Conservation (phyloP, 2,113 vertebrate species). For the Percina caprodes region DNA sequence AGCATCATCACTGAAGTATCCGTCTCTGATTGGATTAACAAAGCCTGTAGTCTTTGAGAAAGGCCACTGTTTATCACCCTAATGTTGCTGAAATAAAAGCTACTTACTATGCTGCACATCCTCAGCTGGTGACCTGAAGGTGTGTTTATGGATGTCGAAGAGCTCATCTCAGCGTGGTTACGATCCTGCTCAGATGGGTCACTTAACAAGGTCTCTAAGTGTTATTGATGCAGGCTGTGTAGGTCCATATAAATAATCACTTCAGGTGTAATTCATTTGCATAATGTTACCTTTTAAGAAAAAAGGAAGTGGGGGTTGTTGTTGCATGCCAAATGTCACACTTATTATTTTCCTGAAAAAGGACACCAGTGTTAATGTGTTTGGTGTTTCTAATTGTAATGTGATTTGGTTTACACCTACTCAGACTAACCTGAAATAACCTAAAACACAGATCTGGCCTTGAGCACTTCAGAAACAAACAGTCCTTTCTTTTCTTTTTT, state of each 20-base stretch:
- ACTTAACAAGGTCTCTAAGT: slow-evolving; percentile 24
- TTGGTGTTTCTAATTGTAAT: slow-evolving; percentile 50
- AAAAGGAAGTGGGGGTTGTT: background rate
- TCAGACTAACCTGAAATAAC: slow-evolving; percentile 28
- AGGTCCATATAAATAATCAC: slow-evolving; percentile 45
- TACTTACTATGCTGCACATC: background rate
- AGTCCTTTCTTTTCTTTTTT: background rate
- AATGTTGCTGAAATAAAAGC: slow-evolving; percentile 17
- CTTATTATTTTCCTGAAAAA: slow-evolving; percentile 48
- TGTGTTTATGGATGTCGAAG: slow-evolving; percentile 9
- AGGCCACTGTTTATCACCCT: background rate
- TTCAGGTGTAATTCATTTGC: slow-evolving; percentile 54
- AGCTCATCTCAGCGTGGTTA: background rate
- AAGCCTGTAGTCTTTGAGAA: background rate
- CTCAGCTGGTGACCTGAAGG: slow-evolving; percentile 23
- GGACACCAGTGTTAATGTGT: slow-evolving; percentile 47
- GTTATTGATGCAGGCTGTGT: slow-evolving; percentile 26
- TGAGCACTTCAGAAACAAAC: slow-evolving; percentile 7
- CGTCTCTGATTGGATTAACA: background rate
- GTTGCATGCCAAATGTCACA: slow-evolving; percentile 33
- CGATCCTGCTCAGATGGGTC: slow-evolving; percentile 26
- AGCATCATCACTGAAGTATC: background rate
- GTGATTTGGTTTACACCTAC: slow-evolving; percentile 41
- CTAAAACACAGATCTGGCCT: slow-evolving; percentile 17
- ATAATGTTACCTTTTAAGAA: slow-evolving; percentile 67